Percentiles rank a stretch among this genome's conserved stretches.
These are phyloP conservation scores for Tortricodes alternella DNA, from an alignment of 2,888 invertebrate genomes.

Conservation along the genomic window DNA sequence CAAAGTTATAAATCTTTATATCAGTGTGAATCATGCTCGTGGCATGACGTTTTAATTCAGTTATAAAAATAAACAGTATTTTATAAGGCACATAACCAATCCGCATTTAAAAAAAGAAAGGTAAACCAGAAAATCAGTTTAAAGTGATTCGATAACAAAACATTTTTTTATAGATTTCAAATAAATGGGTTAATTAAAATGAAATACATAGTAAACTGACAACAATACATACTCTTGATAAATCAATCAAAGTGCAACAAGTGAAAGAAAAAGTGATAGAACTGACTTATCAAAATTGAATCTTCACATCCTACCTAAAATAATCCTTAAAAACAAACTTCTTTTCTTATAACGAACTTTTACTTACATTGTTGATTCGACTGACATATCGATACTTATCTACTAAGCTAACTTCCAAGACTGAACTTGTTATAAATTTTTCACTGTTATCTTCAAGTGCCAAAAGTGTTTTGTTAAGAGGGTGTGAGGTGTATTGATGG, in stretches of 20 bases:
- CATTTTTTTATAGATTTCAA: slow-evolving; percentile 4
- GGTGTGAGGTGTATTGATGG: slow-evolving; percentile 36
- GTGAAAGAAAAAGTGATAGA: slow-evolving; percentile 13
- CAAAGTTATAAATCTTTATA: slow-evolving; percentile 31
- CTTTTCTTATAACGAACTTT: background rate
- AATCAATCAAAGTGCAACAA: slow-evolving; percentile 6
- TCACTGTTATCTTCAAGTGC: slow-evolving; percentile 43
- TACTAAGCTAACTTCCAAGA: slow-evolving; percentile 65
- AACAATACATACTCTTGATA: background rate
- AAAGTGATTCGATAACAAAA: slow-evolving; percentile 16
- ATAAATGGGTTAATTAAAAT: slow-evolving; percentile 19
- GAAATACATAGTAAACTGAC: background rate
- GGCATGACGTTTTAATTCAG: slow-evolving; percentile 27
- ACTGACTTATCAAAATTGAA: background rate
- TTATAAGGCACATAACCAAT: slow-evolving; percentile 17
- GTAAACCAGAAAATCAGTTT: slow-evolving; percentile 2
- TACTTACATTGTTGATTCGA: slow-evolving; percentile 37
- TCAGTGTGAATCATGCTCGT: slow-evolving; percentile 27
- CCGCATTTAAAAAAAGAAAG: slow-evolving; percentile 3
- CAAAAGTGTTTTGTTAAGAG: slow-evolving; percentile 28
- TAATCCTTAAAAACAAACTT: slow-evolving; percentile 1
- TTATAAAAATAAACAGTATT: slow-evolving; percentile 25
- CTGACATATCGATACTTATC: slow-evolving; percentile 70
- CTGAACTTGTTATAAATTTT: slow-evolving; percentile 57
- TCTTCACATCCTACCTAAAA: background rate